phyloP scores from a whole-genome alignment of 1,140 invertebrate genomes.

The Drepana arcuata region DNA sequence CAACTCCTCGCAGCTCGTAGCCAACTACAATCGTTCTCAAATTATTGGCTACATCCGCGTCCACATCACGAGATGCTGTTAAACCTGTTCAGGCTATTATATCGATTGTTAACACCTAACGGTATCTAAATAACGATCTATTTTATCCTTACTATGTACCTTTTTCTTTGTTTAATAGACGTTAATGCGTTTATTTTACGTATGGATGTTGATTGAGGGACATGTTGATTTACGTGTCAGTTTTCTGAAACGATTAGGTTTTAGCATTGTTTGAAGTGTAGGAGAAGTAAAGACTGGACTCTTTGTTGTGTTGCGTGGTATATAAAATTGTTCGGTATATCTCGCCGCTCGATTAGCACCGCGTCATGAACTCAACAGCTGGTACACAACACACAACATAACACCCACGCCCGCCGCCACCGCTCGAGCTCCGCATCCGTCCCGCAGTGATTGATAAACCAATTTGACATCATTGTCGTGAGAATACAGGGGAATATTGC shows the following conservation, averaged over 20 bases:
- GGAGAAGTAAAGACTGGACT: too few relatives aligned
- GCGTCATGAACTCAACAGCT: conserved; percentile 24
- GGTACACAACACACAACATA: conserved; percentile 16
- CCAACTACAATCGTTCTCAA: conserved; percentile 24
- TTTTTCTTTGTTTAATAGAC: too few relatives aligned
- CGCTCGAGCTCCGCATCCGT: conserved; percentile 51
- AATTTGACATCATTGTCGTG: conserved; percentile 61
- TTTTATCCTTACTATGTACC: too few relatives aligned
- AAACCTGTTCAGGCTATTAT: conserved; percentile 21
- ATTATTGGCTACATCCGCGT: conserved; percentile 20
- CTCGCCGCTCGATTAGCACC: conserved; percentile 22
- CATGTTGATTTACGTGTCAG: too few relatives aligned
- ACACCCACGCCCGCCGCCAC: conserved; percentile 46
- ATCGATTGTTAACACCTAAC: conserved; percentile 22
- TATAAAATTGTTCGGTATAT: conserved; percentile 22
- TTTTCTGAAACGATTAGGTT: too few relatives aligned
- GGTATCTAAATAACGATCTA: conserved; percentile 10
- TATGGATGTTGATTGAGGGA: too few relatives aligned
- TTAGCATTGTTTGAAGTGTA: too few relatives aligned
- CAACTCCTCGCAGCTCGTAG: conserved; percentile 9
- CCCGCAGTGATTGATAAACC: conserved; percentile 55
- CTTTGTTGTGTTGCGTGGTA: too few relatives aligned
- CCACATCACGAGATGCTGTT: conserved; percentile 19
- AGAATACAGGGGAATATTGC: conserved; percentile 33
- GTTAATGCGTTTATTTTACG: too few relatives aligned